These are phyloP conservation scores for Cenopis cana DNA, from an alignment of 2,888 invertebrate genomes.

Conservation along the genomic window DNA sequence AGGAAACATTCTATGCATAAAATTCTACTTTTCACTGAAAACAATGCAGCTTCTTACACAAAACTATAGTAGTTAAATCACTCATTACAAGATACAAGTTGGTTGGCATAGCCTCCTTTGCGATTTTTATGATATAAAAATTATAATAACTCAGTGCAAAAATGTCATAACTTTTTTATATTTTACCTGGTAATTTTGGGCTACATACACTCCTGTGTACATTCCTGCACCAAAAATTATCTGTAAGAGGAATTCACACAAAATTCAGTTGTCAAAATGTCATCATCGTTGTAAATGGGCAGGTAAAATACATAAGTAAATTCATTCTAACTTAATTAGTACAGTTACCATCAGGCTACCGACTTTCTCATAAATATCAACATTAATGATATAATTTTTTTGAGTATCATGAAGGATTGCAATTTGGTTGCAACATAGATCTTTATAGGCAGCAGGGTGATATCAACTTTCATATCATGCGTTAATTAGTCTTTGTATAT, in stretches of 20 bases:
- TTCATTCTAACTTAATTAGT: too few relatives aligned
- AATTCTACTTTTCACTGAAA: neutral
- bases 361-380: too few relatives aligned
- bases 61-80: conserved; percentile 1
- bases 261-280: neutral
- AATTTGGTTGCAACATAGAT: neutral
- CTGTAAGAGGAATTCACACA: conserved; percentile 77
- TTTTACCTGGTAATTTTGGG: conserved; percentile 90
- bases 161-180: neutral
- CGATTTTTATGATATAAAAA: conserved; percentile 7
- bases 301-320: too few relatives aligned
- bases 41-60: neutral
- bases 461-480: neutral
- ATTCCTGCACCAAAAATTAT: conserved; percentile 88
- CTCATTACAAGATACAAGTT: conserved; percentile 51
- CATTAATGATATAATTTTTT: too few relatives aligned
- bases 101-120: conserved; percentile 55
- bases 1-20: conserved; percentile 49
- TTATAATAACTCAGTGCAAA: neutral
- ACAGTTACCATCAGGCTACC: too few relatives aligned
- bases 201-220: conserved; percentile 89
- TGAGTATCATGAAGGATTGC: too few relatives aligned
- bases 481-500: neutral
- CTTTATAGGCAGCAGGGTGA: neutral
- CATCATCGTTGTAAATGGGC: neutral